Percentiles rank a stretch among this genome's conserved stretches.
phyloP scores from a whole-genome alignment of 1,140 invertebrate genomes.

The Neodiprion lecontei region DNA sequence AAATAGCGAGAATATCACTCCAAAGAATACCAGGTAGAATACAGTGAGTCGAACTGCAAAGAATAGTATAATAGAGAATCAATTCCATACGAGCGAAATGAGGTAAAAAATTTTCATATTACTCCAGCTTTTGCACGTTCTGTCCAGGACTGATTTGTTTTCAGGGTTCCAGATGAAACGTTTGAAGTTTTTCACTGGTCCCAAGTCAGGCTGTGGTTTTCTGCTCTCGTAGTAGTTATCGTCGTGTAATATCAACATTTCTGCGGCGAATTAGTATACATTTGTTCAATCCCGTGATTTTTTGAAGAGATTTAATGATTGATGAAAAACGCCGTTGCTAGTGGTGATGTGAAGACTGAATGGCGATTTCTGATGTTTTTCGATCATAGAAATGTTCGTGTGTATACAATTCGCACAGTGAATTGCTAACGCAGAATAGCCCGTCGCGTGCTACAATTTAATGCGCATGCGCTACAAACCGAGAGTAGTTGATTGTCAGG shows the following conservation, averaged over 20 bases:
- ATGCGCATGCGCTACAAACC: no score
- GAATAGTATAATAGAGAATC: slow-evolving; percentile 27
- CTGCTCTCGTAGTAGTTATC: slow-evolving; percentile 48
- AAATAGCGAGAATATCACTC: slow-evolving; percentile 78
- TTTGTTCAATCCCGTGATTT: slow-evolving; percentile 22
- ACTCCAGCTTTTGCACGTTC: slow-evolving; percentile 80
- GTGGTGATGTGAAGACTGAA: no score
- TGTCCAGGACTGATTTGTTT: slow-evolving; percentile 71
- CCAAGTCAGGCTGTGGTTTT: slow-evolving; percentile 45
- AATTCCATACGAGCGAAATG: slow-evolving; percentile 14
- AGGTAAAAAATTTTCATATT: slow-evolving; percentile 48
- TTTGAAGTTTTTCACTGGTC: slow-evolving; percentile 38
- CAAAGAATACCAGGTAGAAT: slow-evolving; percentile 88
- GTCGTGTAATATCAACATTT: slow-evolving; percentile 49
- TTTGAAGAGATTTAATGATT: no score
- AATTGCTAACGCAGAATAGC: no score
- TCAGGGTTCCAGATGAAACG: slow-evolving; percentile 70
- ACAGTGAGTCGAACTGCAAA: slow-evolving; percentile 73
- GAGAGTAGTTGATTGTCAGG: no score
- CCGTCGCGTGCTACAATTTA: no score
- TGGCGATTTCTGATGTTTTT: no score
- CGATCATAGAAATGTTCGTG: no score
- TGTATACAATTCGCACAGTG: no score
- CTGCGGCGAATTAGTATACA: background rate
- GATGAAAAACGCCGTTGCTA: no score